Evolutionary conservation across 2,888 invertebrate species (phyloP).

Genomic region (Agrotis segetum): DNA sequence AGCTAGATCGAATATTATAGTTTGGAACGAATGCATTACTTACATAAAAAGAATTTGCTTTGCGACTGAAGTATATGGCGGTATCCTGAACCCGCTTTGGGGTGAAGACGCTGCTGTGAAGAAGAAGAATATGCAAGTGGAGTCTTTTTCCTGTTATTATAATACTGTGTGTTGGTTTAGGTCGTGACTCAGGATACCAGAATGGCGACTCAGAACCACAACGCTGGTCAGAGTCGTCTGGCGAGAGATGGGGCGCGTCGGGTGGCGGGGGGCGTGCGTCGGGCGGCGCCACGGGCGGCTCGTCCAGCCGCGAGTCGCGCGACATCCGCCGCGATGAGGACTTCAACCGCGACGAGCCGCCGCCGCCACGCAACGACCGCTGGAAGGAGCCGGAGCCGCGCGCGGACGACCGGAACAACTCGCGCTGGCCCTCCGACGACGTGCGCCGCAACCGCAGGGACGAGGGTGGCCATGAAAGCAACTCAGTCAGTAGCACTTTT

Average conservation of each 20-base stretch:
- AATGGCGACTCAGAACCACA: slow-evolving; percentile 87
- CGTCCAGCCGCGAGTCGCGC: slow-evolving; percentile 73
- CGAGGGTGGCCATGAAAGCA: slow-evolving; percentile 76
- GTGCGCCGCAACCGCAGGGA: slow-evolving; percentile 87
- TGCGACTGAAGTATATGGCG: not conserved
- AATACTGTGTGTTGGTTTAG: slow-evolving; percentile 60
- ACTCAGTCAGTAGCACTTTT: slow-evolving; percentile 55
- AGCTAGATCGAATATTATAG: slow-evolving; percentile 12
- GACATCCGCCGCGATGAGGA: slow-evolving; percentile 75
- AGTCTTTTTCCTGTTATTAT: not conserved
- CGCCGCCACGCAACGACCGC: slow-evolving; percentile 91
- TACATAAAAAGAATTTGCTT: not conserved
- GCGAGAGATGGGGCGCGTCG: slow-evolving; percentile 65
- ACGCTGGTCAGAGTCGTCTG: slow-evolving; percentile 75
- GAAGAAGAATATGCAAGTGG: not conserved
- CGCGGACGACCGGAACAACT: slow-evolving; percentile 81
- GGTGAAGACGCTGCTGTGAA: slow-evolving; percentile 8
- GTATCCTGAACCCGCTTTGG: not conserved
- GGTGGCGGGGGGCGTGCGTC: slow-evolving; percentile 66
- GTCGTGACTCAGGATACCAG: slow-evolving; percentile 88
- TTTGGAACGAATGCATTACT: not conserved
- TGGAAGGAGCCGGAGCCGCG: slow-evolving; percentile 91
- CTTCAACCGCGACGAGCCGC: slow-evolving; percentile 77
- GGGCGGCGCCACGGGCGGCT: slow-evolving; percentile 71
- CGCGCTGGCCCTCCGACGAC: slow-evolving; percentile 87